A percentile compares a stretch with the other conserved stretches of the same genome.
Conservation (phyloP, 2,888 invertebrate genomes). For the Amorpha juglandis region DNA sequence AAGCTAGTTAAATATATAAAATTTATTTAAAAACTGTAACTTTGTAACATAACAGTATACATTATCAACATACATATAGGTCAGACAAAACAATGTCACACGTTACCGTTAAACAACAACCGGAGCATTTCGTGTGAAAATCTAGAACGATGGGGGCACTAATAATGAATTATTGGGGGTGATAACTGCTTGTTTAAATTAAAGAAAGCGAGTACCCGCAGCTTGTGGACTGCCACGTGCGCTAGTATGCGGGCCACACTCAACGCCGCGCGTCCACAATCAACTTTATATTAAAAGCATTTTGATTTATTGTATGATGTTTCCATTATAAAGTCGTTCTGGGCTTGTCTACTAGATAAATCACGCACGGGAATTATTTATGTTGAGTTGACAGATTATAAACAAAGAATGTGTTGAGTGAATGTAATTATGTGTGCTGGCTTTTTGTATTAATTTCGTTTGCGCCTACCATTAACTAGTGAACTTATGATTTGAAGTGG, state of each 20-base stretch:
- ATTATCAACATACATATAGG: constrained; percentile 2
- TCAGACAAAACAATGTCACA: constrained; percentile 3
- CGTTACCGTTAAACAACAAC: constrained; percentile 40
- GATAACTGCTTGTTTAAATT: constrained; percentile 54
- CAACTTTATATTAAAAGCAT: constrained; percentile 40
- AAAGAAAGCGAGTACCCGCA: constrained; percentile 35
- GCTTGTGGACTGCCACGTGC: constrained; percentile 31
- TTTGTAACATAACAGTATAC: constrained; percentile 8
- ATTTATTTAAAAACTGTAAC: neutral
- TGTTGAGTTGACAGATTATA: constrained; percentile 6
- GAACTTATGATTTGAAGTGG: neutral
- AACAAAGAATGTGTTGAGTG: neutral
- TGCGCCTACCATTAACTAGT: neutral
- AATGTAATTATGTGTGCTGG: neutral
- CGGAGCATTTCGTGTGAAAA: constrained; percentile 64
- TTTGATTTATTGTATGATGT: constrained; percentile 26
- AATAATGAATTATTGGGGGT: constrained; percentile 58
- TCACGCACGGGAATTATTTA: constrained; percentile 18
- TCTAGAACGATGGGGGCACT: constrained; percentile 73
- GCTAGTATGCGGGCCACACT: constrained; percentile 23
- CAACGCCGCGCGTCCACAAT: constrained; percentile 36
- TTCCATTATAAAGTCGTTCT: constrained; percentile 14
- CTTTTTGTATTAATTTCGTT: neutral
- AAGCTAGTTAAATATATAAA: neutral
- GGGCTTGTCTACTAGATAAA: constrained; percentile 7